Percentiles rank a stretch among this genome's conserved stretches.
phyloP scores from a whole-genome alignment of 2,888 invertebrate species.

The Latrodectus elegans region DNA sequence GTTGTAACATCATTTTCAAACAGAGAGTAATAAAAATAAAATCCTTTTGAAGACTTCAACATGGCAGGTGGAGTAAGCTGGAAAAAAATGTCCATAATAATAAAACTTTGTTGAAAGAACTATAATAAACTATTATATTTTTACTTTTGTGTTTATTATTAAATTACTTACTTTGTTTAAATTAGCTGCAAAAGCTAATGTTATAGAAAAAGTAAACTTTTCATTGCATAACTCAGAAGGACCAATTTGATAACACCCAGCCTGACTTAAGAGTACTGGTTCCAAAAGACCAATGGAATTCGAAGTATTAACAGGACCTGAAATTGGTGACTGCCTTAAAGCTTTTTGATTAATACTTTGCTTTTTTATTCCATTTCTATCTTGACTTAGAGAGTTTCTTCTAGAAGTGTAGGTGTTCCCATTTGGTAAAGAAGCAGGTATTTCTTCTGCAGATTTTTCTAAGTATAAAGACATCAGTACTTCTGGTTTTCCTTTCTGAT shows the following conservation, averaged over 20 bases:
- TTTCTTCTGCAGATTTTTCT: conserved; percentile 74
- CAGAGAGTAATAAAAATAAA: conserved; percentile 76
- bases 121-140: neutral
- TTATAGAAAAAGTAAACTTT: conserved; percentile 75
- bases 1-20: conserved; percentile 76
- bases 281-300: conserved; percentile 26
- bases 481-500: conserved; percentile 75
- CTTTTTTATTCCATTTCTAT: conserved; percentile 39
- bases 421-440: conserved; percentile 26
- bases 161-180: conserved; percentile 73
- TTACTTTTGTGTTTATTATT: neutral
- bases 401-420: conserved; percentile 24
- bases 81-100: neutral
- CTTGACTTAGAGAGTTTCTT: conserved; percentile 34
- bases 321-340: conserved; percentile 14
- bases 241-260: conserved; percentile 76
- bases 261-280: conserved; percentile 72
- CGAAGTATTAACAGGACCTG: conserved; percentile 4
- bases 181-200: conserved; percentile 76
- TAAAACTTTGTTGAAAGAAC: neutral
- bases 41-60: conserved; percentile 72
- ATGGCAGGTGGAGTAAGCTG: conserved; percentile 58
- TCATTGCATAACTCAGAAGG: conserved; percentile 74
- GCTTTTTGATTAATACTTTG: neutral
- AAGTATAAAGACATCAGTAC: conserved; percentile 74